Evolutionary conservation across 2,888 invertebrate species (phyloP).

Genomic region (Dolomedes plantarius): DNA sequence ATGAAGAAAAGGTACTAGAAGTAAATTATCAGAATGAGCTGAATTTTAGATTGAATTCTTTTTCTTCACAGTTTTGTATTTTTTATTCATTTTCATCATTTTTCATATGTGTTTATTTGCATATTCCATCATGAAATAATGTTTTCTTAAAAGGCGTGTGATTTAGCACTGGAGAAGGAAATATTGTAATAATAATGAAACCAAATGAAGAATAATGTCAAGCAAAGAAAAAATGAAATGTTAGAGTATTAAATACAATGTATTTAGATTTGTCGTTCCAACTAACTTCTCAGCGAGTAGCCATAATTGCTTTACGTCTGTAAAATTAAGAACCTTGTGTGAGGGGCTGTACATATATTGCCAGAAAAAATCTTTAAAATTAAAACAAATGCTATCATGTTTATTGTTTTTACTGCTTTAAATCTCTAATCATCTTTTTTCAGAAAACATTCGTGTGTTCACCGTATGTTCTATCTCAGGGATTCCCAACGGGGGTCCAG

Average conservation of each 20-base stretch:
- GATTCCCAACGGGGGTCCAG: too few relatives aligned
- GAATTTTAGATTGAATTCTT: constrained; percentile 41
- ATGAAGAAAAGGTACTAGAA: constrained; percentile 28
- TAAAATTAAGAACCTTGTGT: constrained; percentile 25
- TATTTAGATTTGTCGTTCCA: constrained; percentile 4
- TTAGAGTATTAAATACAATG: neutral
- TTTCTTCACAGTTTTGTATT: neutral
- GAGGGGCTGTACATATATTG: too few relatives aligned
- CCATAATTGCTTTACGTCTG: constrained; percentile 10
- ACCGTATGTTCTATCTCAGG: too few relatives aligned
- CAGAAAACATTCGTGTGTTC: too few relatives aligned
- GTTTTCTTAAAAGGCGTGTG: constrained; percentile 11
- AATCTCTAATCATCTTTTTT: too few relatives aligned
- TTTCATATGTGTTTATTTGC: neutral
- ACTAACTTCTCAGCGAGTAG: neutral
- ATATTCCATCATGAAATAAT: too few relatives aligned
- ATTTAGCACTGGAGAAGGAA: constrained; percentile 9
- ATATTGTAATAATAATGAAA: neutral
- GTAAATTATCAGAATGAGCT: constrained; percentile 29
- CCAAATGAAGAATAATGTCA: neutral
- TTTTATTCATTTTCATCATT: neutral
- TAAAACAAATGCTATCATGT: too few relatives aligned
- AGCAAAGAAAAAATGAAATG: neutral
- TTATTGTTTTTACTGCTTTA: too few relatives aligned
- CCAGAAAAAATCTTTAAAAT: too few relatives aligned